These are phyloP conservation scores for Encarsia formosa DNA, from an alignment of 2,888 invertebrate species.

Conservation along the genomic window DNA sequence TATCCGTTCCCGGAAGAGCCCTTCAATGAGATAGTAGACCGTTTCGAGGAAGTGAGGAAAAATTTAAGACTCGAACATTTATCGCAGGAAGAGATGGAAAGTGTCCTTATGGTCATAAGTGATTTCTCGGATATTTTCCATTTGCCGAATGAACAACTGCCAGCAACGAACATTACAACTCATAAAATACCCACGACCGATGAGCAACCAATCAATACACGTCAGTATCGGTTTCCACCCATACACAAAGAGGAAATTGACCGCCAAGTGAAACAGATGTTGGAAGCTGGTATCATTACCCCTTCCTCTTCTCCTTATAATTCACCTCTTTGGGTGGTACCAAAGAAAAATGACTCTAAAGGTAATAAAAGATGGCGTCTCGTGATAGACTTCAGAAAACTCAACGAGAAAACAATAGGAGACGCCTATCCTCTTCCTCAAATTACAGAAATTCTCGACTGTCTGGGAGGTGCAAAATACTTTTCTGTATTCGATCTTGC, in stretches of 20 bases:
- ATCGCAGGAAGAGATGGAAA: background rate
- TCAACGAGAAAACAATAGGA: background rate
- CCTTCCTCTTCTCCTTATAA: background rate
- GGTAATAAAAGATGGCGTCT: background rate
- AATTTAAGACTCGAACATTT: background rate
- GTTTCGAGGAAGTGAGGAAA: no score
- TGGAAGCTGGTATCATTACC: background rate
- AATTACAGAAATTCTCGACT: background rate
- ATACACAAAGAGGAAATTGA: background rate
- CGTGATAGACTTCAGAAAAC: background rate
- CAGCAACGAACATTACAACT: background rate
- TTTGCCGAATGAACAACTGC: slow-evolving; percentile 16
- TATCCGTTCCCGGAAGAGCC: no score
- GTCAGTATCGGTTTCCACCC: background rate
- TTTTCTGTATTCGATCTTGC: background rate
- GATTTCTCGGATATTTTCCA: slow-evolving; percentile 14
- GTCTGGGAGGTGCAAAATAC: background rate
- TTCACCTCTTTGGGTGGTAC: background rate
- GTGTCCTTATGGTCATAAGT: background rate
- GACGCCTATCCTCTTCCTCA: background rate
- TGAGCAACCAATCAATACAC: background rate
- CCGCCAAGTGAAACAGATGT: background rate
- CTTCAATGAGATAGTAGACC: no score
- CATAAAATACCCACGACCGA: background rate
- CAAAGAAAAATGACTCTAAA: background rate